Evolutionary conservation across 2,888 invertebrate species (phyloP).

Genomic region (Cephus pygmeus): DNA sequence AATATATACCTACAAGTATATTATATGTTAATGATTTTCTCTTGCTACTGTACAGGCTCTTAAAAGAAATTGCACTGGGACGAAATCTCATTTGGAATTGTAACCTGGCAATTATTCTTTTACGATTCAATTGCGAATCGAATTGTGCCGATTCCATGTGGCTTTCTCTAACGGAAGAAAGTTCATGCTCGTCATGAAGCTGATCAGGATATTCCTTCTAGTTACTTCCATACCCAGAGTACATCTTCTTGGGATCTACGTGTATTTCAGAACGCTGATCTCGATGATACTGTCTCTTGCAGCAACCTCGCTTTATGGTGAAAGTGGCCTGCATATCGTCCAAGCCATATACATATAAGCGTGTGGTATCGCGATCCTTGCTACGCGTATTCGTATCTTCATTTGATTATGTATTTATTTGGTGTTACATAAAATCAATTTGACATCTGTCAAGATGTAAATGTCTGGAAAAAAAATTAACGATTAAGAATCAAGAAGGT

Average conservation of each 20-base stretch:
- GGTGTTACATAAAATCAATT: background rate
- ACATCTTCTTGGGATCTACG: background rate
- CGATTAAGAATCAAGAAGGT: background rate
- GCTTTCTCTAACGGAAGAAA: background rate
- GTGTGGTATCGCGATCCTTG: background rate
- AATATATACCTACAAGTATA: too few species aligned
- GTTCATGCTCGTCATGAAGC: background rate
- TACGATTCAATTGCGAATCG: background rate
- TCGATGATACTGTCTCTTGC: background rate
- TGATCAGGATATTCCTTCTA: background rate
- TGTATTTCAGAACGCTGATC: background rate
- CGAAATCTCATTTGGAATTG: too few species aligned
- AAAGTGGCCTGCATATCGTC: background rate
- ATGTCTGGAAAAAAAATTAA: background rate
- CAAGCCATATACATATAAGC: background rate
- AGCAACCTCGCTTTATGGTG: background rate
- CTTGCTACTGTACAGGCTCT: too few species aligned
- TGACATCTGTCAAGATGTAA: background rate
- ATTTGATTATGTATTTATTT: background rate
- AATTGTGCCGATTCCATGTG: background rate
- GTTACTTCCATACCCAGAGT: background rate
- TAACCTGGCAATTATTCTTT: background rate
- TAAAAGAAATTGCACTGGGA: too few species aligned
- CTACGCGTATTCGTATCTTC: background rate
- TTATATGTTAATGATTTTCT: too few species aligned